A percentile compares a stretch with the other conserved stretches of the same genome.
Evolutionary conservation across 1,140 invertebrate genomes (phyloP).

Genomic region (Psilanteris sp.): DNA sequence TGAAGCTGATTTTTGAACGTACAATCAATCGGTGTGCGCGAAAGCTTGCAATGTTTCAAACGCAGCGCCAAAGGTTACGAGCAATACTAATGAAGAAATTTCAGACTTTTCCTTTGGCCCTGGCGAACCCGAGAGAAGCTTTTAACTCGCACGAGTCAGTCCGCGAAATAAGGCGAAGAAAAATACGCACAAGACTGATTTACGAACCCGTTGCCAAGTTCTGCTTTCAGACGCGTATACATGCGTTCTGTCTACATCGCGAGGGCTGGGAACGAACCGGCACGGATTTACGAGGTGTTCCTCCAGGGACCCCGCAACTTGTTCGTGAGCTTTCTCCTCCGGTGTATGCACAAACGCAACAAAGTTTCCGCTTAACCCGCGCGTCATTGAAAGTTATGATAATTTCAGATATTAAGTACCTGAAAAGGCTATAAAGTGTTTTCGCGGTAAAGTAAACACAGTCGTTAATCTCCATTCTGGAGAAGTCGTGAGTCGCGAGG

Average conservation of each 20-base stretch:
- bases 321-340: conserved; percentile 37
- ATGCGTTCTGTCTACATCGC: conserved; percentile 64
- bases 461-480: conserved; percentile 38
- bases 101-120: no score
- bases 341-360: conserved; percentile 16
- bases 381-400: conserved; percentile 22
- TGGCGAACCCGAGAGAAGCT: no score
- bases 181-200: conserved; percentile 72
- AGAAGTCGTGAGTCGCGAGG: conserved; percentile 44
- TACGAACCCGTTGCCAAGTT: conserved; percentile 71
- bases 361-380: conserved; percentile 14
- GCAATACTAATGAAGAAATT: no score
- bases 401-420: conserved; percentile 13
- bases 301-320: conserved; percentile 68
- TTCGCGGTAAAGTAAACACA: conserved; percentile 47
- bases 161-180: conserved; percentile 69
- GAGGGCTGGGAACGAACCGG: conserved; percentile 12
- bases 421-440: conserved; percentile 36
- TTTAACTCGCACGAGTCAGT: no score
- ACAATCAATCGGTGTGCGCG: no score
- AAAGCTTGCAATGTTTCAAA: no score
- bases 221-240: conserved; percentile 59
- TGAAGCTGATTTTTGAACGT: no score
- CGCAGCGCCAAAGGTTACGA: no score
- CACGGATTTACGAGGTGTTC: conserved; percentile 76